Base-by-base conservation (phyloP, 2,113 vertebrate genomes). In the Recurvirostra avosetta region DNA sequence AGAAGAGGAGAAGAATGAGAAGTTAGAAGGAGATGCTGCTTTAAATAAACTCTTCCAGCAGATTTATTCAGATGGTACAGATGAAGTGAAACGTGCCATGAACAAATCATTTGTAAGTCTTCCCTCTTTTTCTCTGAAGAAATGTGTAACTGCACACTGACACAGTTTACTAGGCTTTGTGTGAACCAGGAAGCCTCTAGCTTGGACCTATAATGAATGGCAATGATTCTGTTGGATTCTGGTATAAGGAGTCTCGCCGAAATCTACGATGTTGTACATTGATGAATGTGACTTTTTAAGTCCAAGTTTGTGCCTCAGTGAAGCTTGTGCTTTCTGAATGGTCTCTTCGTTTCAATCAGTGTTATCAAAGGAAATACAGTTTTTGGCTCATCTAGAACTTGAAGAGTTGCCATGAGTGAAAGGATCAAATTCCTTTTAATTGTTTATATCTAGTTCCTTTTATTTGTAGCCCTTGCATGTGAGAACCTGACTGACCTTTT, bases 41-140 rank as follows among this genome's bases (percentile, higher is more conserved):
- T 99, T 99, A 97, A 99, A 99, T 98, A 98, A 99, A 96, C 98
- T 99, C 65, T 99, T 99, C 97, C 98, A 99, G 92, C 98, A 99
- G 34, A 99, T 99, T 71, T 99, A 99, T 96, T 98, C 98, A 5
- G 99, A 99, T 89, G 99, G 99, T 80, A 98, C 98, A 19, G 99
- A 99, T 96, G 99, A 99, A 98, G 99, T 99, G 96, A 99, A 99
- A 96, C 98, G 99, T 76, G 99, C 99, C 97, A 99, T 99, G 99
- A 99, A 99, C 98, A 99, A 99, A 97, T 99, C 99, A 3, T 99
- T 99, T 86, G 99, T 99, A 98, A 99, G 99, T 97, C 56, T 76
- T 87, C 49, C 18, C 55, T 82, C 53, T 73, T 75, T 59, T 66
- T 36, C 34, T 82, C 10, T 89, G 22, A 85, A 80, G 40, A 82